Conservation (phyloP, 2,888 invertebrate genomes). For the Tenthredo livida region DNA sequence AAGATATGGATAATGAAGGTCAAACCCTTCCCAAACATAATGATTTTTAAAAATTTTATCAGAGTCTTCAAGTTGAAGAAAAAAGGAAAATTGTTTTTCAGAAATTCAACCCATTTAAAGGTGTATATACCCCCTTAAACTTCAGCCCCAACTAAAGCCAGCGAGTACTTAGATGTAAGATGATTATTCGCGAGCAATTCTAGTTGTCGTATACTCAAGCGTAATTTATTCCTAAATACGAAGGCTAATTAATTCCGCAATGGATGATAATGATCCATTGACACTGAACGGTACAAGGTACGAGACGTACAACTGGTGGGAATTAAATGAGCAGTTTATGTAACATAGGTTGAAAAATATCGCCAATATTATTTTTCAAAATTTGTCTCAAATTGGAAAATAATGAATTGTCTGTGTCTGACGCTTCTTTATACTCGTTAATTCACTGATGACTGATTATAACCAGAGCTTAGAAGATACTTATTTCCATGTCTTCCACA, state of each 20-base stretch:
- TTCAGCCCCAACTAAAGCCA: background rate
- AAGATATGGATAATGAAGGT: too few species aligned
- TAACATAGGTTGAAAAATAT: background rate
- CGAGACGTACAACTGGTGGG: background rate
- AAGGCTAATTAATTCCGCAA: slow-evolving; percentile 46
- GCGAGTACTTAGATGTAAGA: background rate
- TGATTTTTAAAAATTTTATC: too few species aligned
- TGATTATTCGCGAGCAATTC: slow-evolving; percentile 6
- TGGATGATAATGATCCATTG: slow-evolving; percentile 44
- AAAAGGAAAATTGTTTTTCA: too few species aligned
- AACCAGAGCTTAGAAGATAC: background rate
- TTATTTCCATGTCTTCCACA: background rate
- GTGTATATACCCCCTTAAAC: too few species aligned
- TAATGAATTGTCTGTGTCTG: background rate
- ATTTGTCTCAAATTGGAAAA: background rate
- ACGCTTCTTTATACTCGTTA: background rate
- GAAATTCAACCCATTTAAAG: too few species aligned
- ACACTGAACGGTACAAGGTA: background rate
- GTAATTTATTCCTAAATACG: slow-evolving; percentile 39
- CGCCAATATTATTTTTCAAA: background rate
- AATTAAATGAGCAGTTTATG: background rate
- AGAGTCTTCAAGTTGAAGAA: too few species aligned
- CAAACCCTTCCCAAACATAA: too few species aligned
- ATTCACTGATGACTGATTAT: background rate
- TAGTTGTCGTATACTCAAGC: background rate